These are phyloP conservation scores for Petaurus breviceps DNA, from an alignment of 2,113 vertebrate genomes.

Conservation along the genomic window DNA sequence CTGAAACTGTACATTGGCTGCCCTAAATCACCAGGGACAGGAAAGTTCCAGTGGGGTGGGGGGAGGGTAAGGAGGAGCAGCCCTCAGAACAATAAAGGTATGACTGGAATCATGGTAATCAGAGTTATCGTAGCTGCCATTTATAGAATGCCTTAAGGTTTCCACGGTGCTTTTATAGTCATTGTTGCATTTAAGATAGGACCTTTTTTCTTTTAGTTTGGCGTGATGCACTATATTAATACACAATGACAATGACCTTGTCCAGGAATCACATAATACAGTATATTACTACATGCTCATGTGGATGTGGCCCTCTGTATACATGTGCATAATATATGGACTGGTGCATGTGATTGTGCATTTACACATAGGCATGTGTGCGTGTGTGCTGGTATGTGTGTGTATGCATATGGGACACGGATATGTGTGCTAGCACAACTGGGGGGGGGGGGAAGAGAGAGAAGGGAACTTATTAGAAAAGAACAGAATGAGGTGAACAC, in stretches of 20 bases:
- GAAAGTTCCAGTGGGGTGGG: neutral
- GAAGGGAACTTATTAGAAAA: neutral
- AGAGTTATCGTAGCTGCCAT: neutral
- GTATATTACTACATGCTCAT: neutral
- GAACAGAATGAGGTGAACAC: neutral
- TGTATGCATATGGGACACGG: too few species aligned
- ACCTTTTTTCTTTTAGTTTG: neutral
- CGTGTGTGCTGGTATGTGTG: neutral
- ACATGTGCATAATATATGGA: neutral
- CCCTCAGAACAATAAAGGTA: neutral
- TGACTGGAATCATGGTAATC: neutral
- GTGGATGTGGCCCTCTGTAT: neutral
- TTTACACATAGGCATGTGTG: neutral
- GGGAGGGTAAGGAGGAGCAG: neutral
- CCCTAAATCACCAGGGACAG: neutral
- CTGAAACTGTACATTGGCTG: neutral
- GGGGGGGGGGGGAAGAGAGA: too few species aligned
- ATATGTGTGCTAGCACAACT: neutral
- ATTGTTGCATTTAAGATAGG: neutral
- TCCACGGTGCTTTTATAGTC: neutral
- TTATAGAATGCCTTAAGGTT: neutral
- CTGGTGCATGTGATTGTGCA: neutral
- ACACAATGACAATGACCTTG: neutral
- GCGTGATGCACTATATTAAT: neutral
- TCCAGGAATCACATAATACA: neutral